Evolutionary conservation across 64 coral and sea anemone genomes (phyloP).

Genomic region (Trachythela sp.): DNA sequence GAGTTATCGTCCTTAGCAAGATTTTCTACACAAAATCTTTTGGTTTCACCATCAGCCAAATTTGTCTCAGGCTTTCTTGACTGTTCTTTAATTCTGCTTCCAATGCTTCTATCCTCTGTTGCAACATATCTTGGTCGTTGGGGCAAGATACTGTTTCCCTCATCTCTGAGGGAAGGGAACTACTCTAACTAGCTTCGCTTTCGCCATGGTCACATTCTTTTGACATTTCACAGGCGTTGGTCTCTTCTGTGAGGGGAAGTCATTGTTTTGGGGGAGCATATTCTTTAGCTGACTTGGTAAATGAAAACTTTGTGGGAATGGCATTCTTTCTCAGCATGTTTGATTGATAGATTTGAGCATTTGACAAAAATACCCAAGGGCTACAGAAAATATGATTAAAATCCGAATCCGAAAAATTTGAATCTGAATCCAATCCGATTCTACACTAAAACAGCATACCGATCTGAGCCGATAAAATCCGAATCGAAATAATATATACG

Average conservation of each 20-base stretch:
- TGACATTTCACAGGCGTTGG: not conserved
- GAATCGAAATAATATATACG: no score
- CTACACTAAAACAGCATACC: no score
- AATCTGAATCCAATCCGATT: no score
- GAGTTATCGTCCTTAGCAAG: not conserved
- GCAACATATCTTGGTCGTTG: not conserved
- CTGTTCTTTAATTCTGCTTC: not conserved
- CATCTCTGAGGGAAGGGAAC: not conserved
- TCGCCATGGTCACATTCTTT: not conserved
- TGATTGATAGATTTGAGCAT: no score
- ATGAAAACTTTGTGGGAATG: not conserved
- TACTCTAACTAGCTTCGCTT: not conserved
- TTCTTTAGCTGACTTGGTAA: not conserved
- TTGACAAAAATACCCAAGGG: no score
- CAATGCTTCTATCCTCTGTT: not conserved
- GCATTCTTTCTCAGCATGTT: not conserved
- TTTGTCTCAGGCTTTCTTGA: not conserved
- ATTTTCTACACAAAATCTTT: not conserved
- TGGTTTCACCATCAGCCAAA: not conserved
- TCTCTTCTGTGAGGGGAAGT: not conserved
- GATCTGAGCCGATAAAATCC: no score
- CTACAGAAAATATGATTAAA: no score
- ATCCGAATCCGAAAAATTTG: no score
- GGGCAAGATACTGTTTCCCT: not conserved
- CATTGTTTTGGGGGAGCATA: no score